Evolutionary conservation across 2,888 invertebrate species (phyloP), one percentile per base, ranked within the genome.

Genomic region (Agonopterix heracliana): DNA sequence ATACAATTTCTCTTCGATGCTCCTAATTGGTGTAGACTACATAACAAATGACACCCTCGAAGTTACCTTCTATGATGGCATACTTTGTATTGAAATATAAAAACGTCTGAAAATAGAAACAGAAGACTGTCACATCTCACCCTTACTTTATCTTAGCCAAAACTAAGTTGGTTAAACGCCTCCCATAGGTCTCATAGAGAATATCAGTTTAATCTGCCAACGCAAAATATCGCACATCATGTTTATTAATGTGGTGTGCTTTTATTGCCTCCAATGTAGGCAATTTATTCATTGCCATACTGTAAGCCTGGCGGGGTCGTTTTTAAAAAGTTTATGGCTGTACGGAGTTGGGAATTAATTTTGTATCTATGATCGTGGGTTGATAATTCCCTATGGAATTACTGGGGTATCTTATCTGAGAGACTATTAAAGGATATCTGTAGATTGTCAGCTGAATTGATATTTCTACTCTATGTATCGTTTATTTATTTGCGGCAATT

Each of bases 181-280:
- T 83, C 85, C 84, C 85, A 47, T 59, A 75, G 83, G 85, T 64
- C 77, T 75, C 76, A 73, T 83, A 74, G 70, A 71, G 63, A 54
- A 70, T 69, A 72, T 63, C 66, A 72, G 73, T 80, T 81, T 83
- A 83, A 85, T 85, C 75, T 75, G 57, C 70, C 63, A 63, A 68
- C 62, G 72, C 75, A 74, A 83, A 81, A 83, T 81, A 81, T 76
- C 66, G 71, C 78, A 62, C 69, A 73, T 74, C 74, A 78, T 82
- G 78, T 81, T 65, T 79, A 81, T 83, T 82, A 79, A 83, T 82
- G 80, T 65, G 65, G 62, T 61, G 65, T 69, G 61, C 63, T 74
- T 77, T 77, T 80, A 78, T 75, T 76, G 71, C 71, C 68, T 58
- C 58, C 63, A 63, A 68, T 70, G 64, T 68, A 59, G 61, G 62